Evolutionary conservation across 2,888 invertebrate species (phyloP).

Genomic region (Marasmarcha lunaedactyla): DNA sequence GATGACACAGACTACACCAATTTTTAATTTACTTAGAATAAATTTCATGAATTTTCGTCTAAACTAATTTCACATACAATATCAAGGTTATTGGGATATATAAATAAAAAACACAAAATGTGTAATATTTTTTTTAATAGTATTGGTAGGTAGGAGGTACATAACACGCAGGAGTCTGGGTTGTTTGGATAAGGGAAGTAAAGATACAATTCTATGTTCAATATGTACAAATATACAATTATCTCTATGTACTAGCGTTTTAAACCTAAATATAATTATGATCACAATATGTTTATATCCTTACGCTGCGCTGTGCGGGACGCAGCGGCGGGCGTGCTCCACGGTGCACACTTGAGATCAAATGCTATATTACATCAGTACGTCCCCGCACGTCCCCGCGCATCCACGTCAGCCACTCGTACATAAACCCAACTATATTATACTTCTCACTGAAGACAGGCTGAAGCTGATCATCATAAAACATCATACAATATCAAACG

Average conservation of each 20-base stretch:
- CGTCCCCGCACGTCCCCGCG: conserved; percentile 35
- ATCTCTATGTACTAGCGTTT: conserved; percentile 56
- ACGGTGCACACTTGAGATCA: conserved; percentile 70
- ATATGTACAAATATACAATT: conserved; percentile 72
- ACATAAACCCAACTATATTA: conserved; percentile 56
- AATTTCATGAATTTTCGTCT: too few relatives aligned
- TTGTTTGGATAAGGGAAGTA: conserved; percentile 68
- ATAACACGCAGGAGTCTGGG: conserved; percentile 71
- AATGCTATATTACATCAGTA: conserved; percentile 60
- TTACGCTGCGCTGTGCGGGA: conserved; percentile 42
- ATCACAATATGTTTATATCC: conserved; percentile 68
- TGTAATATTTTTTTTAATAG: conserved; percentile 71
- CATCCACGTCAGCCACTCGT: conserved; percentile 10
- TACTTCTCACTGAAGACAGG: conserved; percentile 48
- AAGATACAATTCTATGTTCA: conserved; percentile 71
- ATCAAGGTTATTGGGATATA: too few relatives aligned
- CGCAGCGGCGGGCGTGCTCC: conserved; percentile 29
- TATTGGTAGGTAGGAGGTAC: conserved; percentile 73
- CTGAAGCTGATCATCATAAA: too few relatives aligned
- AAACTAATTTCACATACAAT: too few relatives aligned
- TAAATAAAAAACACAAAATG: not conserved
- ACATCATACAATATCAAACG: conserved; percentile 20
- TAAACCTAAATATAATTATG: conserved; percentile 66
- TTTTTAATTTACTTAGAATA: too few relatives aligned
- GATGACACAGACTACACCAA: too few relatives aligned